A percentile compares a stretch with the other conserved stretches of the same genome.
Evolutionary conservation across 2,888 invertebrate species (phyloP).

Genomic region (Escarpia spicata): DNA sequence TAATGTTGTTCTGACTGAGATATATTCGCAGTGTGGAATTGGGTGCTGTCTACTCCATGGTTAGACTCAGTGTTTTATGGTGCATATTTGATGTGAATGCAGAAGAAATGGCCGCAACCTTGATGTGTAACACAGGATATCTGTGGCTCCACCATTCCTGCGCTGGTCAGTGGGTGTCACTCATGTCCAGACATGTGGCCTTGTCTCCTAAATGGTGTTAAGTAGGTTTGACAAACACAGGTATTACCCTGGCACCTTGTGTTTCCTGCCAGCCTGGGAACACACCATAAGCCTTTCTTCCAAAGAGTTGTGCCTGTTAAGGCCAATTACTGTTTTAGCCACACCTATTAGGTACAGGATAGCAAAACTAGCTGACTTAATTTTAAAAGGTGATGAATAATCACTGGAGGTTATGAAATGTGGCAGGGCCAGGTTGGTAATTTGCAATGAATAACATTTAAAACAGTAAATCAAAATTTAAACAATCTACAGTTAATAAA

Average conservation of each 20-base stretch:
- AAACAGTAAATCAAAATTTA: not conserved
- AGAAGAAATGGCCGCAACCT: not conserved
- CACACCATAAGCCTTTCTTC: not conserved
- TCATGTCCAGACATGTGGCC: not conserved
- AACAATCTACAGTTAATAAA: no score
- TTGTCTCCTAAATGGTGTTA: not conserved
- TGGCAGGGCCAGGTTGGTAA: not conserved
- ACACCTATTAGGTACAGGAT: not conserved
- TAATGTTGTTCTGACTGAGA: no score
- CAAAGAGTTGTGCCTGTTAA: not conserved
- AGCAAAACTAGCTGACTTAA: not conserved
- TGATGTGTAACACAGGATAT: not conserved
- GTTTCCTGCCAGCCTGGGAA: not conserved
- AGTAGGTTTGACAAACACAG: not conserved
- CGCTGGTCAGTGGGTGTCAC: not conserved
- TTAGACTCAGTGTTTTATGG: no score
- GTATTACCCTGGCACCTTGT: not conserved
- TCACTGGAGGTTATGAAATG: not conserved
- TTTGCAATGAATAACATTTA: not conserved
- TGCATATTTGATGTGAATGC: not conserved
- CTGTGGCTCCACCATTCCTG: not conserved
- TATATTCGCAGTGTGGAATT: no score
- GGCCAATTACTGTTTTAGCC: not conserved
- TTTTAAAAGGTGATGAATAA: not conserved
- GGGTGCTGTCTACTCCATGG: no score